Percentiles rank a stretch among this genome's conserved stretches.
phyloP scores from a whole-genome alignment of 2,888 invertebrate genomes.

The Diaprepes abbreviatus region DNA sequence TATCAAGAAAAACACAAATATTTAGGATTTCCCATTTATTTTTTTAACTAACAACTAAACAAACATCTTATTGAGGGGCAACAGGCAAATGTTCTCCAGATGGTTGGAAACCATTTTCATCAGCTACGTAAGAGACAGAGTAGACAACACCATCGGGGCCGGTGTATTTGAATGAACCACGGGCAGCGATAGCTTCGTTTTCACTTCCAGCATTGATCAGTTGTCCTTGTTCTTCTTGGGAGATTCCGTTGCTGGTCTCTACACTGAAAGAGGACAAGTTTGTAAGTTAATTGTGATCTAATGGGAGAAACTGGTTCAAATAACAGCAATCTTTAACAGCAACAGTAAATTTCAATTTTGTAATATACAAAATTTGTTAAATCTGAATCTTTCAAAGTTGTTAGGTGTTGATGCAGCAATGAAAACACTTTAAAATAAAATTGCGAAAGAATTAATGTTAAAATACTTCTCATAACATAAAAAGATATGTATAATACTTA shows the following conservation, averaged over 20 bases:
- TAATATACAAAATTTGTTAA: too few relatives aligned
- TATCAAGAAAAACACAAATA: too few relatives aligned
- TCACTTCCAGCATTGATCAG: slow-evolving; percentile 75
- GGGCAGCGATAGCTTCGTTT: slow-evolving; percentile 73
- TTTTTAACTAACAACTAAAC: slow-evolving; percentile 1
- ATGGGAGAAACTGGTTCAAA: too few relatives aligned
- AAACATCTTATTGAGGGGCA: slow-evolving; percentile 27
- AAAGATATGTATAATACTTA: too few relatives aligned
- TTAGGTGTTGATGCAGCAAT: too few relatives aligned
- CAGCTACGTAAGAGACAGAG: slow-evolving; percentile 74
- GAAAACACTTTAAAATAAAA: too few relatives aligned
- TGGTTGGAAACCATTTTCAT: slow-evolving; percentile 74
- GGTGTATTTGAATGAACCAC: slow-evolving; percentile 74
- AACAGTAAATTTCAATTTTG: too few relatives aligned
- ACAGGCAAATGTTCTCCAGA: slow-evolving; percentile 67
- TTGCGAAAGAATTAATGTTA: too few relatives aligned
- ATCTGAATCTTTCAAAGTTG: too few relatives aligned
- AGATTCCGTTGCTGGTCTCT: slow-evolving; percentile 77
- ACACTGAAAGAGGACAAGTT: slow-evolving; percentile 70
- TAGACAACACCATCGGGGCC: slow-evolving; percentile 75
- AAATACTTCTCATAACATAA: too few relatives aligned
- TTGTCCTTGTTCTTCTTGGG: slow-evolving; percentile 74
- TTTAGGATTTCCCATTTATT: background rate
- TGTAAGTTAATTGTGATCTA: too few relatives aligned
- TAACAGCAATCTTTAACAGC: too few relatives aligned